A percentile compares a stretch with the other conserved stretches of the same genome.
These are phyloP conservation scores for Orestias chungarensis DNA, from an alignment of 2,797 vertebrate genomes.

Conservation along the genomic window DNA sequence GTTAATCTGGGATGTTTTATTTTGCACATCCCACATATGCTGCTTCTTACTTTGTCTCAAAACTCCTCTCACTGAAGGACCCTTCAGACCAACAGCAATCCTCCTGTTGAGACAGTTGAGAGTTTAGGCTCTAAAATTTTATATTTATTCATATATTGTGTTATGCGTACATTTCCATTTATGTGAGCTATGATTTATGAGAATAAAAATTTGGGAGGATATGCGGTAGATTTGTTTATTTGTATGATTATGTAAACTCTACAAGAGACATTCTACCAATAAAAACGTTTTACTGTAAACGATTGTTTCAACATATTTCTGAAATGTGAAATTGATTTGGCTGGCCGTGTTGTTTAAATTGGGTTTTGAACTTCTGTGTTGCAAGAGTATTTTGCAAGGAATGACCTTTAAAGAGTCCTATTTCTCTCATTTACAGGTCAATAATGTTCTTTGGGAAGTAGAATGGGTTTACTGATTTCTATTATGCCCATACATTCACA, in stretches of 20 bases:
- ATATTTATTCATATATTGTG: too few species aligned
- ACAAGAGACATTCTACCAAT: not conserved
- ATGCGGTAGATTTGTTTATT: slow-evolving; percentile 54
- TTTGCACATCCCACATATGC: slow-evolving; percentile 67
- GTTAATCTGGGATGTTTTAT: slow-evolving; percentile 70
- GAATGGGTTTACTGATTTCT: not conserved
- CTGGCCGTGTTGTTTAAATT: slow-evolving; percentile 20
- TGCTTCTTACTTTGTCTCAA: slow-evolving; percentile 61
- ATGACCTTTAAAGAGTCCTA: not conserved
- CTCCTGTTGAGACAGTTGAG: slow-evolving; percentile 77
- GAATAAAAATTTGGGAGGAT: too few species aligned
- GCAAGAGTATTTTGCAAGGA: slow-evolving; percentile 1
- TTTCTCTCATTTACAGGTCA: slow-evolving; percentile 1
- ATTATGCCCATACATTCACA: not conserved
- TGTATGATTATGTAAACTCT: slow-evolving; percentile 49
- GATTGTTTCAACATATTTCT: slow-evolving; percentile 5
- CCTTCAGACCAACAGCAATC: slow-evolving; percentile 79
- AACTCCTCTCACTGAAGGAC: slow-evolving; percentile 77
- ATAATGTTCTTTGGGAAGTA: not conserved
- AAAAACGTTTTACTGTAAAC: slow-evolving; percentile 25
- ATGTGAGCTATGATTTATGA: too few species aligned
- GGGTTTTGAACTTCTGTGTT: slow-evolving; percentile 28
- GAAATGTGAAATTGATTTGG: slow-evolving; percentile 15
- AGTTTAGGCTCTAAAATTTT: slow-evolving; percentile 58
- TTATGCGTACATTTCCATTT: too few species aligned